These are phyloP conservation scores for Eupeodes luniger DNA, from an alignment of 2,888 invertebrate species.

Conservation along the genomic window DNA sequence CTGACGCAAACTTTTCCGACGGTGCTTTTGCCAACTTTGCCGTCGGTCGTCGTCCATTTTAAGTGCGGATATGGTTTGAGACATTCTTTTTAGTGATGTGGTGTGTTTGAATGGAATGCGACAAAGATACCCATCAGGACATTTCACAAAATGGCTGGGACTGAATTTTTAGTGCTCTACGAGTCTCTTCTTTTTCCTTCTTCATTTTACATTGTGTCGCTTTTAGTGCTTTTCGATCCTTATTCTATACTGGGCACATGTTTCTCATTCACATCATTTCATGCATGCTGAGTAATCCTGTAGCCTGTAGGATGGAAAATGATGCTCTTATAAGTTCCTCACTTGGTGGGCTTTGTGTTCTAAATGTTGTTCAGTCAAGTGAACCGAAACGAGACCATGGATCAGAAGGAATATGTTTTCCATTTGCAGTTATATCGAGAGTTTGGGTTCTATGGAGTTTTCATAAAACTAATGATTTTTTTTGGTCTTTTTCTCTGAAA, in stretches of 20 bases:
- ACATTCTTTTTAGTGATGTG: not conserved
- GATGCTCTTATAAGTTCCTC: conserved; percentile 57
- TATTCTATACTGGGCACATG: conserved; percentile 13
- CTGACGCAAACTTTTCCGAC: no score
- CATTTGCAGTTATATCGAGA: not conserved
- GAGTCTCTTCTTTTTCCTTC: not conserved
- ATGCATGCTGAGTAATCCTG: conserved; percentile 39
- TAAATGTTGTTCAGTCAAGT: conserved; percentile 59
- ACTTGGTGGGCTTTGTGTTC: conserved; percentile 44
- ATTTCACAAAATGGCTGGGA: conserved; percentile 53
- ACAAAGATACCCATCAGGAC: conserved; percentile 11
- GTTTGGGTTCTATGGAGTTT: not conserved
- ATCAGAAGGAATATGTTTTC: conserved; percentile 20
- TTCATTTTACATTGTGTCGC: conserved; percentile 40
- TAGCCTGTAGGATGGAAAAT: conserved; percentile 35
- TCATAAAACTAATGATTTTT: conserved; percentile 66
- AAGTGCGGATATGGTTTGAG: conserved; percentile 9
- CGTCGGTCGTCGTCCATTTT: conserved; percentile 37
- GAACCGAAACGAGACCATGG: conserved; percentile 34
- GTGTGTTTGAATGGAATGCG: not conserved
- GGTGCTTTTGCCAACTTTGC: not conserved
- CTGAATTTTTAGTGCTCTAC: conserved; percentile 57
- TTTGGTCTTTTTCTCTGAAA: conserved; percentile 20
- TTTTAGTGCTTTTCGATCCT: conserved; percentile 30
- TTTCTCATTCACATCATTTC: conserved; percentile 44